These are phyloP conservation scores for Lagopus muta DNA, from an alignment of 2,113 vertebrate genomes.

Conservation along the genomic window DNA sequence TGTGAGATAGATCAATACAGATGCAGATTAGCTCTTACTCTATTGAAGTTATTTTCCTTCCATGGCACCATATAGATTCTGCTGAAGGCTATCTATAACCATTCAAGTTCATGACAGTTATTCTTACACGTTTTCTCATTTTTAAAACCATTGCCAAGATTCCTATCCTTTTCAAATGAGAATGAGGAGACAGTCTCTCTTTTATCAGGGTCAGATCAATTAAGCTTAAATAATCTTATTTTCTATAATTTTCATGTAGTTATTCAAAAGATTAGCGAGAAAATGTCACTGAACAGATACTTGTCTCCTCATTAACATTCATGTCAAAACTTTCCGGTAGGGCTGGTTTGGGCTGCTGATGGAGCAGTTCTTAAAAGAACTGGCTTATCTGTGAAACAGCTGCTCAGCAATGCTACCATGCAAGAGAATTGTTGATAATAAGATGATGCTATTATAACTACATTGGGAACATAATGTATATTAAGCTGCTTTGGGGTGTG, in stretches of 20 bases:
- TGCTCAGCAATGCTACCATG: conserved; percentile 68
- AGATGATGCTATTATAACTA: conserved; percentile 65
- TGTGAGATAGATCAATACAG: conserved; percentile 1
- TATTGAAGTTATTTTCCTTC: conserved; percentile 21
- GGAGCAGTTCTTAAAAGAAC: conserved; percentile 78
- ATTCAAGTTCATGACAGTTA: conserved; percentile 14
- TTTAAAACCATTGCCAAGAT: conserved; percentile 25
- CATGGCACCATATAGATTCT: conserved; percentile 3
- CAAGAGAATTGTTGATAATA: conserved; percentile 71
- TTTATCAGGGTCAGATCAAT: conserved; percentile 48
- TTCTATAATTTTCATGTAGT: conserved; percentile 45
- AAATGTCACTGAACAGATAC: conserved; percentile 58
- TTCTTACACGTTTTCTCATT: conserved; percentile 21
- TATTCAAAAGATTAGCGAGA: conserved; percentile 64
- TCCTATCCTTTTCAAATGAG: conserved; percentile 7
- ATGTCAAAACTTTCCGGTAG: conserved; percentile 59
- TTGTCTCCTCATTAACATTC: conserved; percentile 76
- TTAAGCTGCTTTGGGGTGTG: conserved; percentile 50
- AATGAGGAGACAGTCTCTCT: conserved; percentile 23
- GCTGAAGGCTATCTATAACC: conserved; percentile 33
- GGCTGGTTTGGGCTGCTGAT: conserved; percentile 70
- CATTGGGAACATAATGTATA: conserved; percentile 28
- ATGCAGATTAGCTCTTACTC: not conserved
- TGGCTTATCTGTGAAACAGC: conserved; percentile 75
- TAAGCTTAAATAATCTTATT: conserved; percentile 59